phyloP scores from a whole-genome alignment of 2,113 vertebrate species.

The Brachypodius melanocephalos region DNA sequence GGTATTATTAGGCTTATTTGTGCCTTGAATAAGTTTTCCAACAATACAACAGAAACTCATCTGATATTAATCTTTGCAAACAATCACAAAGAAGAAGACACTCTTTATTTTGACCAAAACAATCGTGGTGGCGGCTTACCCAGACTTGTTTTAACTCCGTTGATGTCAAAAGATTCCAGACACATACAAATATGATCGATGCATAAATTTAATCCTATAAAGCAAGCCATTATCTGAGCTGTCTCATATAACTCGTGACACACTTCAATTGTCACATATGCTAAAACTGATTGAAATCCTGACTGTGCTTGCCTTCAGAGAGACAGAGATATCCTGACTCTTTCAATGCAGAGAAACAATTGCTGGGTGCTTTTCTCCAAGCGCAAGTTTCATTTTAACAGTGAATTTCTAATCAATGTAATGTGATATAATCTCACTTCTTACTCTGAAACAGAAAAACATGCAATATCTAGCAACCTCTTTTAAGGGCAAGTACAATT shows the following conservation, averaged over 20 bases:
- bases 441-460: constrained; percentile 27
- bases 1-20: background rate
- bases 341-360: constrained; percentile 25
- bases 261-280: background rate
- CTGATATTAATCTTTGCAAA: background rate
- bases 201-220: constrained; percentile 7
- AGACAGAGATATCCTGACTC: background rate
- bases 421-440: constrained; percentile 58
- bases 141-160: background rate
- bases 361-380: background rate
- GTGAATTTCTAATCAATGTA: constrained; percentile 57
- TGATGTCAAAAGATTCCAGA: background rate
- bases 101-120: background rate
- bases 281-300: constrained; percentile 38
- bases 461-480: constrained; percentile 43
- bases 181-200: background rate
- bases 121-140: background rate
- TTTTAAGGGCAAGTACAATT: constrained; percentile 45
- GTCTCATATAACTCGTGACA: background rate
- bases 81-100: background rate
- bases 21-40: background rate
- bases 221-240: background rate
- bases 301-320: constrained; percentile 40
- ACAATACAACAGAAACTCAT: background rate
- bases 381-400: constrained; percentile 24